These are phyloP conservation scores for Chaenocephalus aceratus DNA, from an alignment of 2,113 vertebrate genomes.

Conservation along the genomic window DNA sequence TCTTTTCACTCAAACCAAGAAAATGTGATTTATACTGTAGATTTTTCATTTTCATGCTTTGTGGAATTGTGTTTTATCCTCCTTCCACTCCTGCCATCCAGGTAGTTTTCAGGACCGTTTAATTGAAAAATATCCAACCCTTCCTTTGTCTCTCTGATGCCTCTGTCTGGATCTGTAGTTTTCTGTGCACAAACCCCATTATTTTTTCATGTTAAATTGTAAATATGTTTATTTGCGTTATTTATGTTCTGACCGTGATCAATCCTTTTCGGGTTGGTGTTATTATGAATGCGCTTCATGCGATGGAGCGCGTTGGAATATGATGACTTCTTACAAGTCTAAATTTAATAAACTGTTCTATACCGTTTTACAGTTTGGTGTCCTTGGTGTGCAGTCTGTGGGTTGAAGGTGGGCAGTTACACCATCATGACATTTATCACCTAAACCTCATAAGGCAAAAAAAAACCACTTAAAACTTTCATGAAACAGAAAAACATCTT, in stretches of 20 bases:
- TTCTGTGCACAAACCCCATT: conserved; percentile 59
- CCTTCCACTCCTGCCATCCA: not conserved
- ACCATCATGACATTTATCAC: not conserved
- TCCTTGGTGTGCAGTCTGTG: conserved; percentile 62
- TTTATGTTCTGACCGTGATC: conserved; percentile 93
- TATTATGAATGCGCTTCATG: conserved; percentile 87
- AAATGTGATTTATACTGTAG: conserved; percentile 32
- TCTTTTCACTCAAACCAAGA: conserved; percentile 33
- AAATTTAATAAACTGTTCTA: conserved; percentile 97
- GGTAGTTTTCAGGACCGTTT: not conserved
- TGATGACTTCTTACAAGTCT: conserved; percentile 99
- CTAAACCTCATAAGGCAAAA: not conserved
- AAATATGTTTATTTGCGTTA: conserved; percentile 91
- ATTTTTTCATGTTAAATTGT: conserved; percentile 75
- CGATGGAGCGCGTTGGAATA: conserved; percentile 90
- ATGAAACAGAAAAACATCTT: not conserved
- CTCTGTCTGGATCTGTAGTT: conserved; percentile 46
- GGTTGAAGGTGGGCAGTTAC: not conserved
- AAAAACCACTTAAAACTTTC: not conserved
- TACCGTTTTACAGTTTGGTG: conserved; percentile 78
- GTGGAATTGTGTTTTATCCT: conserved; percentile 34
- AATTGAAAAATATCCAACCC: not conserved
- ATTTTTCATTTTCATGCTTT: conserved; percentile 19
- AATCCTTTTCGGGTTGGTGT: conserved; percentile 98
- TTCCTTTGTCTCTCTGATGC: conserved; percentile 1